Base-by-base conservation (phyloP, 2,888 invertebrate genomes). In the Leptopilina myrica region DNA sequence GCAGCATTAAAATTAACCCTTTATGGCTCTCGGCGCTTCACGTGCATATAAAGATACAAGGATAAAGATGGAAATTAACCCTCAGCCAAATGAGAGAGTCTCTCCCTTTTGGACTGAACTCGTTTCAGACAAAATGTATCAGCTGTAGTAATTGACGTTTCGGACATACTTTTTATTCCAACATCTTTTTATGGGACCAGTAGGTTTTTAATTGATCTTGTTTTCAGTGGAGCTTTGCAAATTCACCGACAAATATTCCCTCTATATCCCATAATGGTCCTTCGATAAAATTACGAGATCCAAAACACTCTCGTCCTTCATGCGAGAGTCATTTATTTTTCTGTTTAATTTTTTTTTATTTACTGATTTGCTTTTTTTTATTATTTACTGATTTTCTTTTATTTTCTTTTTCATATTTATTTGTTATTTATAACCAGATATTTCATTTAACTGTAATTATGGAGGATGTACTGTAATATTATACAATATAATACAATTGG, bases 31-130 rank as follows among this genome's bases (percentile, higher is more conserved):
- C 69, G 69, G 69, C 69, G 56, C 53, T 73, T 73, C 69, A 73
- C 69, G 69, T 73, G 69, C 69, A 73, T 73, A 73, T 73, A 56
- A 73, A 73, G 69, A 73, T 73, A 73, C 53, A 73, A 56, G 69
- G 69, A 73, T 73, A 53, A 73, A 73, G 69, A 73, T 73, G 69
- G 69, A 73, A 73, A 73, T 73, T 73, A 56, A 56, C 53, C 69
- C 53, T 73, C 69, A 12, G 53, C 14, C 69, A 53, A 73, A 49
- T 49, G 12, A 11, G 49, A 53, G 53, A 49, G 69, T 8, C 43
- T 53, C 69, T 53, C 69, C n/a, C 69, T 73, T 33, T 49, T 73
- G 14, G 56, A 14, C 26, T 26, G 26, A 73, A 73, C 53, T 73
- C 69, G 69, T 73, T 73, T 56, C 69, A 33, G 53, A 73, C 53